Conservation (phyloP, 2,797 vertebrate species). For the Ibycter americanus region DNA sequence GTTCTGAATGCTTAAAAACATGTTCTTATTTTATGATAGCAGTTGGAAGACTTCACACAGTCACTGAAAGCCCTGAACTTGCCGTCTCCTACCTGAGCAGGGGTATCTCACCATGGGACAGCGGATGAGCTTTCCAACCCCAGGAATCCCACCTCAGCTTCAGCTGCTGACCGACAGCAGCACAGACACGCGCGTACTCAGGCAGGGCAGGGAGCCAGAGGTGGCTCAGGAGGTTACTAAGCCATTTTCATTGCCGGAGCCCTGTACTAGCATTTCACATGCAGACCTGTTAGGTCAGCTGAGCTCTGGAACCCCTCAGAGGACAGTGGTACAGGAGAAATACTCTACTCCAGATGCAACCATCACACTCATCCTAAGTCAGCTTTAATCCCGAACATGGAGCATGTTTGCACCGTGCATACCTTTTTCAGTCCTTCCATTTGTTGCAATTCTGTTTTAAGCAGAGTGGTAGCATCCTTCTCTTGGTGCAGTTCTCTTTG, state of each 20-base stretch:
- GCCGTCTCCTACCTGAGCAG: not conserved
- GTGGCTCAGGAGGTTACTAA: not conserved
- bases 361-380: not conserved
- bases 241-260: not conserved
- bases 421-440: constrained; percentile 90
- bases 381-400: not conserved
- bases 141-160: not conserved
- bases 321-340: not conserved
- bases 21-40: not conserved
- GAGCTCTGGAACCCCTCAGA: not conserved
- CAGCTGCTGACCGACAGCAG: not conserved
- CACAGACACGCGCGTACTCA: rapidly evolving
- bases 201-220: not conserved
- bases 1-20: not conserved
- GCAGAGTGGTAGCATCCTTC: constrained; percentile 86
- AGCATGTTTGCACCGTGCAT: not conserved
- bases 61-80: not conserved
- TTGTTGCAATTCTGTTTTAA: constrained; percentile 92
- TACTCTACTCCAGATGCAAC: not conserved
- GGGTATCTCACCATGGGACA: not conserved
- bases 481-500: constrained; percentile 89
- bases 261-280: not conserved
- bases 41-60: not conserved
- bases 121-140: not conserved
- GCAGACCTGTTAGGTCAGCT: not conserved